Percentiles rank a stretch among this genome's conserved stretches.
phyloP scores from a whole-genome alignment of 2,888 invertebrate genomes.

The Rotaria magnacalcarata region DNA sequence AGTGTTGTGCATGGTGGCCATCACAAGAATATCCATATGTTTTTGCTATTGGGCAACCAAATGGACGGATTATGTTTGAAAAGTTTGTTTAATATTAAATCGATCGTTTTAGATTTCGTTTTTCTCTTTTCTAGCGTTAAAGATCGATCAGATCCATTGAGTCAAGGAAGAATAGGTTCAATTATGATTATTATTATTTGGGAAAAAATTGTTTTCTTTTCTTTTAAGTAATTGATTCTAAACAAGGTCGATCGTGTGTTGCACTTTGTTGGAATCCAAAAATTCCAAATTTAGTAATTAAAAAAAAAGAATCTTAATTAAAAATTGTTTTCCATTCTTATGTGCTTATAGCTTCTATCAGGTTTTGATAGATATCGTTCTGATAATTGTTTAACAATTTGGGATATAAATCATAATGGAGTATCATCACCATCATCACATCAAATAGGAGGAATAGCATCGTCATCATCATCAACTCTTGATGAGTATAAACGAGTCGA shows the following conservation, averaged over 20 bases:
- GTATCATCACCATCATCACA: background rate
- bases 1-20: constrained; percentile 73
- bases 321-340: too few relatives aligned
- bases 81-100: constrained; percentile 51
- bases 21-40: constrained; percentile 72
- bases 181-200: constrained; percentile 51
- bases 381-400: constrained; percentile 79
- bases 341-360: constrained; percentile 66
- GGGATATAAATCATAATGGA: constrained; percentile 68
- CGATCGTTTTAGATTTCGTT: background rate
- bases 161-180: constrained; percentile 16
- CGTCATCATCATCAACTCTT: background rate
- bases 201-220: constrained; percentile 68
- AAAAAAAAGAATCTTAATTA: too few relatives aligned
- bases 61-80: constrained; percentile 76
- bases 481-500: background rate
- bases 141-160: constrained; percentile 30
- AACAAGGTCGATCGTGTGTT: constrained; percentile 78
- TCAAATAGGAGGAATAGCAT: background rate
- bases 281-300: constrained; percentile 69
- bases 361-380: constrained; percentile 82
- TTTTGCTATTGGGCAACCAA: constrained; percentile 79
- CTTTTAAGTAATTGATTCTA: constrained; percentile 62
- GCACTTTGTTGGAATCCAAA: constrained; percentile 79
- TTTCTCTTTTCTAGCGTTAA: background rate